Evolutionary conservation across 2,888 invertebrate species (phyloP).

Genomic region (Osmoderma eremita): DNA sequence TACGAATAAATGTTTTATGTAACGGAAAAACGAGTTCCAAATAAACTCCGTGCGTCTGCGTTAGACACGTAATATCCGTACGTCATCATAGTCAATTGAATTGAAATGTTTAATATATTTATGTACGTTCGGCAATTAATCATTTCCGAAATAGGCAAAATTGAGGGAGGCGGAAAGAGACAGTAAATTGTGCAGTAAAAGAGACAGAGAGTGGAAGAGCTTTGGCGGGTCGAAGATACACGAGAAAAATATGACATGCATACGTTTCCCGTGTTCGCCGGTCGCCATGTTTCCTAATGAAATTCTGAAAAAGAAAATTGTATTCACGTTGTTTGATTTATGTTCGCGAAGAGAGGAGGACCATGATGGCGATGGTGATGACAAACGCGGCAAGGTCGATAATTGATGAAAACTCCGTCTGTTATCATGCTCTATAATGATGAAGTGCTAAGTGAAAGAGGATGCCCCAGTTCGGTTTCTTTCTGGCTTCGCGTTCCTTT

Average conservation of each 20-base stretch:
- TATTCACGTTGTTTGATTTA: conserved; percentile 36
- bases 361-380: conserved; percentile 17
- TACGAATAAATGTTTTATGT: conserved; percentile 15
- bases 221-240: conserved; percentile 36
- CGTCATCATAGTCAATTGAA: conserved; percentile 28
- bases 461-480: conserved; percentile 15
- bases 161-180: conserved; percentile 1
- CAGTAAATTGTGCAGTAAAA: neutral
- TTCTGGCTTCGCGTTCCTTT: neutral
- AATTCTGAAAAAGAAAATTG: conserved; percentile 36
- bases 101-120: conserved; percentile 37
- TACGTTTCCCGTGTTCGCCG: conserved; percentile 29
- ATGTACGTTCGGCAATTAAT: conserved; percentile 33
- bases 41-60: conserved; percentile 20
- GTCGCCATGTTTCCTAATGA: conserved; percentile 36
- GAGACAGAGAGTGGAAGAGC: conserved; percentile 12
- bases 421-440: conserved; percentile 35
- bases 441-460: conserved; percentile 31
- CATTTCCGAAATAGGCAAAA: conserved; percentile 27
- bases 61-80: conserved; percentile 28
- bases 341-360: conserved; percentile 26
- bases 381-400: conserved; percentile 28
- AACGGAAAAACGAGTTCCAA: conserved; percentile 30
- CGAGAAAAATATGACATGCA: conserved; percentile 35
- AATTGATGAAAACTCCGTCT: conserved; percentile 35